These are phyloP conservation scores for Microctonus hyperodae DNA, from an alignment of 2,888 invertebrate genomes.

Conservation along the genomic window DNA sequence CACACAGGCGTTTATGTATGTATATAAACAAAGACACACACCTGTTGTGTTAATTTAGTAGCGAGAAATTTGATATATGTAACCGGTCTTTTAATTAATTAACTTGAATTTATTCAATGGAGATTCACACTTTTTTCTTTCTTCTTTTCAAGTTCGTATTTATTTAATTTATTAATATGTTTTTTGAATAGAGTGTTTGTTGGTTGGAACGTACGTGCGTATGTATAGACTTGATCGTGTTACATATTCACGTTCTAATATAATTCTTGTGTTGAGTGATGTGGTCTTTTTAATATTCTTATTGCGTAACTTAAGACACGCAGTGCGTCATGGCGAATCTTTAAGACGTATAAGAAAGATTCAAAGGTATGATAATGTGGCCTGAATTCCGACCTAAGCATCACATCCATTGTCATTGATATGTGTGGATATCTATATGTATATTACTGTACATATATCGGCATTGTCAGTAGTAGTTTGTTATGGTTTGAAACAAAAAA, in stretches of 20 bases:
- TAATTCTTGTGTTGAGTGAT: slow-evolving; percentile 11
- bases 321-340: slow-evolving; percentile 23
- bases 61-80: background rate
- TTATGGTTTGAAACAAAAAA: no score
- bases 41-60: slow-evolving; percentile 37
- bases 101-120: background rate
- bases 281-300: slow-evolving; percentile 46
- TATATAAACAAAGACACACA: slow-evolving; percentile 19
- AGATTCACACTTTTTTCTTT: background rate
- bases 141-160: no score
- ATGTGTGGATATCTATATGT: background rate
- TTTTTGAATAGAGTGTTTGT: slow-evolving; percentile 3
- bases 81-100: background rate
- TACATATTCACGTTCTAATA: slow-evolving; percentile 36
- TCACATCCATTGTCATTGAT: slow-evolving; percentile 12
- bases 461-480: background rate
- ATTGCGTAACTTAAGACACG: slow-evolving; percentile 40
- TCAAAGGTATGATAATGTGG: slow-evolving; percentile 17
- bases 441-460: background rate
- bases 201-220: slow-evolving; percentile 4
- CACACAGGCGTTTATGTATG: background rate
- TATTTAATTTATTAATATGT: background rate
- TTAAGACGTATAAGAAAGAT: slow-evolving; percentile 5
- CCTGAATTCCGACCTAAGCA: slow-evolving; percentile 22
- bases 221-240: slow-evolving; percentile 29